Percentiles rank a stretch among this genome's conserved stretches.
Evolutionary conservation across 2,113 vertebrate genomes (phyloP).

Genomic region (Hassar affinis): DNA sequence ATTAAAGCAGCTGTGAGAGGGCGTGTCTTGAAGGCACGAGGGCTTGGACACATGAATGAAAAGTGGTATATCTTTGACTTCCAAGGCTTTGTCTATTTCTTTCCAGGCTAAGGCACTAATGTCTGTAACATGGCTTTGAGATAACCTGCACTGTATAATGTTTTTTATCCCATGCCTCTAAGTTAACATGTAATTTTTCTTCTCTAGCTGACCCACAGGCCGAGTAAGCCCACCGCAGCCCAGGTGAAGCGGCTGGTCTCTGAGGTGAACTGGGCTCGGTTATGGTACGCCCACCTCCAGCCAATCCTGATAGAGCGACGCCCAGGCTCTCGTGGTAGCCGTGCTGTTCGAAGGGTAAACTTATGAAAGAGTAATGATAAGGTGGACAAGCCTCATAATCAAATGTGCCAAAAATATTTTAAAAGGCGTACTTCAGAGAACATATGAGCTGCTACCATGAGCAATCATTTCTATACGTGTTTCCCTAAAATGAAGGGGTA

Average conservation of each 20-base stretch:
- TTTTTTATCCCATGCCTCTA: not conserved
- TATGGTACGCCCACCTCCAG: constrained; percentile 78
- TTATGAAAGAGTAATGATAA: not conserved
- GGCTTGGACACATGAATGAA: not conserved
- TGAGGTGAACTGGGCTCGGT: constrained; percentile 72
- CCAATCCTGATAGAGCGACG: constrained; percentile 80
- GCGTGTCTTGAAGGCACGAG: not conserved
- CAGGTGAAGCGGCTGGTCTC: constrained; percentile 73
- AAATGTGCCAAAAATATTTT: not conserved
- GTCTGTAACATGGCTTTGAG: not conserved
- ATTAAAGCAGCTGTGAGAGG: not conserved
- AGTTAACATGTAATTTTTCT: not conserved
- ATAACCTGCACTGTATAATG: not conserved
- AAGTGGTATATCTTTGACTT: not conserved
- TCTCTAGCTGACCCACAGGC: constrained; percentile 68
- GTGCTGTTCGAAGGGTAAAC: constrained; percentile 76
- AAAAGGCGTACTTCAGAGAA: not conserved
- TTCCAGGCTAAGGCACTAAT: not conserved
- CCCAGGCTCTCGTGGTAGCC: constrained; percentile 78
- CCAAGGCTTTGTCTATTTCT: too few relatives aligned
- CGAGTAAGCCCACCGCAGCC: constrained; percentile 68
- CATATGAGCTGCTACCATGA: not conserved
- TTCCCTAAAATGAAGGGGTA: not conserved
- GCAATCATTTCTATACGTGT: not conserved
- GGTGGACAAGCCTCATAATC: not conserved